These are phyloP conservation scores for Silurus asotus DNA, from an alignment of 2,113 vertebrate species.

Conservation along the genomic window DNA sequence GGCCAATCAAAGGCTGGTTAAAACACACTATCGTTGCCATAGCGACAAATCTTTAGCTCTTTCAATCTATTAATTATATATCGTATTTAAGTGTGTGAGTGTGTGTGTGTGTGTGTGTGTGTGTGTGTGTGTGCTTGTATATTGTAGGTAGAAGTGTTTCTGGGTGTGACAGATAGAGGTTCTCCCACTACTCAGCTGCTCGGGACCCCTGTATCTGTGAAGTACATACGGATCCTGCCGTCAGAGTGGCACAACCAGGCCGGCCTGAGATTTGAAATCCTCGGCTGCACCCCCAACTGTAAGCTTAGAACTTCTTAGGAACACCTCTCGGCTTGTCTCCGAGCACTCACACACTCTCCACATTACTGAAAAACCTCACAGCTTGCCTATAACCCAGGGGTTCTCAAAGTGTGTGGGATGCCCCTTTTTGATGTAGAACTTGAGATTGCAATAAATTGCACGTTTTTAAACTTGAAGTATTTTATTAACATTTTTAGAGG, in stretches of 20 bases:
- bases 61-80: too few relatives aligned
- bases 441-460: too few relatives aligned
- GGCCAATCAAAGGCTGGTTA: not conserved
- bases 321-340: not conserved
- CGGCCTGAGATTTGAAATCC: slow-evolving; percentile 73
- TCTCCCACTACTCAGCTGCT: slow-evolving; percentile 69
- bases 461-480: too few relatives aligned
- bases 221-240: slow-evolving; percentile 67
- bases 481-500: too few relatives aligned
- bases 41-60: not conserved
- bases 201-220: slow-evolving; percentile 66
- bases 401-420: too few relatives aligned
- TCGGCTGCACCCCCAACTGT: slow-evolving; percentile 76
- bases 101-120: slow-evolving; percentile 4
- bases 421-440: too few relatives aligned
- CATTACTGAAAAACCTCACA: not conserved
- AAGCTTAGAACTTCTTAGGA: slow-evolving; percentile 25
- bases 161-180: slow-evolving; percentile 64
- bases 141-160: slow-evolving; percentile 61
- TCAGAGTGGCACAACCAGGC: slow-evolving; percentile 60
- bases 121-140: not conserved
- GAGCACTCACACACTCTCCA: not conserved
- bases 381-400: too few relatives aligned
- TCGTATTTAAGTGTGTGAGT: not conserved
- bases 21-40: not conserved